Evolutionary conservation across 2,113 vertebrate species (phyloP).

Genomic region (Amblyornis subalaris): DNA sequence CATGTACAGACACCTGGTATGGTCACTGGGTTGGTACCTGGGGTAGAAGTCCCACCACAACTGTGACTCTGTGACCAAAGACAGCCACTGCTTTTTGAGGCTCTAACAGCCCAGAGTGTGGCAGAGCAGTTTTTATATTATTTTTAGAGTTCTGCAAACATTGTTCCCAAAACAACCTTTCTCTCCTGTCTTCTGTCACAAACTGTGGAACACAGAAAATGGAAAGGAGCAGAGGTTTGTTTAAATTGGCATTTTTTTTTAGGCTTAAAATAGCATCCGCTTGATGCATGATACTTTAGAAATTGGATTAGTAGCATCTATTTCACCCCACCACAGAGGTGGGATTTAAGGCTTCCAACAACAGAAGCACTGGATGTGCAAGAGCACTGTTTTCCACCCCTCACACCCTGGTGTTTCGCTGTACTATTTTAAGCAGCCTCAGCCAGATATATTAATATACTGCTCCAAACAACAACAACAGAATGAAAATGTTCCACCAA

Average conservation of each 20-base stretch:
- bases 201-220: not conserved
- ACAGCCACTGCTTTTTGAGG: not conserved
- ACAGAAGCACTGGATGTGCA: not conserved
- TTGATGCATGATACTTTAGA: not conserved
- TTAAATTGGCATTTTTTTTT: not conserved
- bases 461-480: not conserved
- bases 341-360: not conserved
- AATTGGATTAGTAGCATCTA: not conserved
- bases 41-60: not conserved
- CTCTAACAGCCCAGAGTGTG: not conserved
- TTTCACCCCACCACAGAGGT: not conserved
- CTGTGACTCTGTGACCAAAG: not conserved
- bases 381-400: not conserved
- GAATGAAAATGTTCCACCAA: not conserved
- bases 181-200: not conserved
- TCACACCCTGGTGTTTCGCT: accelerated
- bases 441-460: not conserved
- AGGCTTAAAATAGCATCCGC: not conserved
- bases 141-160: not conserved
- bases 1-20: accelerated
- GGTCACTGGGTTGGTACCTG: not conserved
- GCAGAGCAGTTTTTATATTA: not conserved
- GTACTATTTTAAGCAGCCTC: not conserved
- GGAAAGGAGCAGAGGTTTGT: not conserved
- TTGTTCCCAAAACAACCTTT: not conserved